phyloP scores from a whole-genome alignment of 2,797 vertebrate species.

The Falco concolor region DNA sequence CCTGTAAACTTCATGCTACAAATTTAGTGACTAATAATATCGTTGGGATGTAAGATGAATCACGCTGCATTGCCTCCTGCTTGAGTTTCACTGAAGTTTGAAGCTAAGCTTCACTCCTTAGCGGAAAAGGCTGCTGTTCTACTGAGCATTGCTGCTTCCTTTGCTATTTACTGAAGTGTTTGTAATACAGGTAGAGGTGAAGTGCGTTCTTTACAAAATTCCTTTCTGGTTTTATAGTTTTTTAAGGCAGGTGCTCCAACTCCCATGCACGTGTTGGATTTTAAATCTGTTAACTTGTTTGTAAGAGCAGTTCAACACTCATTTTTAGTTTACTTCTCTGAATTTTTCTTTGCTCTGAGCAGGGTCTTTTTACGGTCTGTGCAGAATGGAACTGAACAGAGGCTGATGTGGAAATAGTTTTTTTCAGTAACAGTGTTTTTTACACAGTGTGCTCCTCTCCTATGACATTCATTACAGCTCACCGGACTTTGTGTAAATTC shows the following conservation, averaged over 20 bases:
- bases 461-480: not conserved
- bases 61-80: not conserved
- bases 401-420: not conserved
- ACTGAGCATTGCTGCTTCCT: not conserved
- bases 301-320: not conserved
- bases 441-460: not conserved
- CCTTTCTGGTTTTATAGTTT: not conserved
- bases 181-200: not conserved
- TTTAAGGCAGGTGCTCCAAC: not conserved
- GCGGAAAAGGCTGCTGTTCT: not conserved
- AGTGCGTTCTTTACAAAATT: not conserved
- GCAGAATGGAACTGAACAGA: not conserved
- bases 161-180: not conserved
- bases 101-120: not conserved
- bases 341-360: not conserved
- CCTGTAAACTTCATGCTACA: not conserved
- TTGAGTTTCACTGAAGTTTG: not conserved
- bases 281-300: not conserved
- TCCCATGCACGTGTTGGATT: not conserved
- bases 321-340: not conserved
- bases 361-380: not conserved
- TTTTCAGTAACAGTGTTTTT: not conserved
- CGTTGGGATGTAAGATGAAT: not conserved
- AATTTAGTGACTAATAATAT: not conserved
- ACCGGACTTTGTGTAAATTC: not conserved